These are phyloP conservation scores for Condylura cristata DNA, from an alignment of 2,113 vertebrate genomes.

Conservation along the genomic window DNA sequence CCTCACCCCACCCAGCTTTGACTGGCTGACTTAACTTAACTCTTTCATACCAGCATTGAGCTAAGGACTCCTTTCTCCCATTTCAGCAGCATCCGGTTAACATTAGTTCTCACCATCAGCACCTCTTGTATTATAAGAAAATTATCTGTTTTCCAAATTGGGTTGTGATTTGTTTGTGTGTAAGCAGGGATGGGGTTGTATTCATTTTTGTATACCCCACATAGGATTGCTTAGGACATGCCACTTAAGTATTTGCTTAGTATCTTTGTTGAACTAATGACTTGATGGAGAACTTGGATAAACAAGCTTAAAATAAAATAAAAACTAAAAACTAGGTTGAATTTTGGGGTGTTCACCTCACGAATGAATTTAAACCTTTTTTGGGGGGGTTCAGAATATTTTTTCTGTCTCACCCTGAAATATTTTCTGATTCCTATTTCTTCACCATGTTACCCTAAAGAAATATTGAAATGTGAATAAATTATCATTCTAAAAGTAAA, in stretches of 20 bases:
- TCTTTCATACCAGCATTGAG: not conserved
- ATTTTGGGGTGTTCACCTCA: not conserved
- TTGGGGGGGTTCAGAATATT: not conserved
- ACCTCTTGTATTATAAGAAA: not conserved
- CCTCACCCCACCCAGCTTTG: not conserved
- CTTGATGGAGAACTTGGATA: not conserved
- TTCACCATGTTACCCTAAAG: not conserved
- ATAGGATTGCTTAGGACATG: not conserved
- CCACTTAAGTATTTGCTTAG: not conserved
- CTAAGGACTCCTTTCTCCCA: not conserved
- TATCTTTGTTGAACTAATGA: not conserved
- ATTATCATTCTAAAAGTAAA: constrained; percentile 14
- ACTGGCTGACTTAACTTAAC: not conserved
- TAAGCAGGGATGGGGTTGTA: not conserved
- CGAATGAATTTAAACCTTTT: not conserved
- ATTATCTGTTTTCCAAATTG: not conserved
- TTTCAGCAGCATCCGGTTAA: not conserved
- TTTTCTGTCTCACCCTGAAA: not conserved
- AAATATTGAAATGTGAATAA: not conserved
- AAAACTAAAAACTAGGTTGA: not conserved
- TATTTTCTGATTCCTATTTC: not conserved
- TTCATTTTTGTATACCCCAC: not conserved
- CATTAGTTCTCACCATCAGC: not conserved
- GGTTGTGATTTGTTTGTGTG: not conserved
- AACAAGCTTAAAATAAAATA: not conserved